Percentiles rank a stretch among this genome's conserved stretches.
Evolutionary conservation across 1,140 invertebrate species (phyloP).

Genomic region (Lerema accius): DNA sequence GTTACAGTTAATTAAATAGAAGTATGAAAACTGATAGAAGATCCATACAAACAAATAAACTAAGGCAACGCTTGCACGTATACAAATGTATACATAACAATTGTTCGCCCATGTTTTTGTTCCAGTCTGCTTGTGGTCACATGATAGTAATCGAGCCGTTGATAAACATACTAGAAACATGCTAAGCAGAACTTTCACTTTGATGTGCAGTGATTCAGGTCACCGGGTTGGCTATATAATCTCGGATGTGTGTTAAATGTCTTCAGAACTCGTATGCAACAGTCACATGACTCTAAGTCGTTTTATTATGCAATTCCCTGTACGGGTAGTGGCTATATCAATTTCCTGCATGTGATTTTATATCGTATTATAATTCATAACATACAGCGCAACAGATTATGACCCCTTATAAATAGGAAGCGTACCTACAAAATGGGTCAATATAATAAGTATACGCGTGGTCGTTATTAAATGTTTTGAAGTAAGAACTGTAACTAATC

Average conservation of each 20-base stretch:
- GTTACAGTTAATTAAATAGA: too few relatives aligned
- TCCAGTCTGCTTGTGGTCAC: constrained; percentile 1
- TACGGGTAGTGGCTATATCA: constrained; percentile 7
- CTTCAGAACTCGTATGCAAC: constrained; percentile 18
- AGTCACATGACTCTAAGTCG: constrained; percentile 18
- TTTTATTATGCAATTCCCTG: constrained; percentile 14
- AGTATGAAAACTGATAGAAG: too few relatives aligned
- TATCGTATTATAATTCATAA: too few relatives aligned
- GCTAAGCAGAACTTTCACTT: constrained; percentile 25
- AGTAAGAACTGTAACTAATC: too few relatives aligned
- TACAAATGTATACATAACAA: too few relatives aligned
- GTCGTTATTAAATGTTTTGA: too few relatives aligned
- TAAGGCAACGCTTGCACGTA: too few relatives aligned
- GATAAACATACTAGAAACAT: constrained; percentile 8
- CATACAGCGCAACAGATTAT: too few relatives aligned
- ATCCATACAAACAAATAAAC: too few relatives aligned
- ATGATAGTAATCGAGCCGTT: neutral
- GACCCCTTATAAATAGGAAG: too few relatives aligned
- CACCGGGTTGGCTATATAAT: constrained; percentile 22
- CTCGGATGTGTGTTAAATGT: constrained; percentile 20
- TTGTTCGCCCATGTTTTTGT: neutral
- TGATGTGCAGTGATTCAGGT: constrained; percentile 21
- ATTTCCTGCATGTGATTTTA: constrained; percentile 2
- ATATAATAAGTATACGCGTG: too few relatives aligned
- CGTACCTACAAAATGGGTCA: too few relatives aligned